phyloP scores from a whole-genome alignment of 2,797 vertebrate species.

The Danio choprae region DNA sequence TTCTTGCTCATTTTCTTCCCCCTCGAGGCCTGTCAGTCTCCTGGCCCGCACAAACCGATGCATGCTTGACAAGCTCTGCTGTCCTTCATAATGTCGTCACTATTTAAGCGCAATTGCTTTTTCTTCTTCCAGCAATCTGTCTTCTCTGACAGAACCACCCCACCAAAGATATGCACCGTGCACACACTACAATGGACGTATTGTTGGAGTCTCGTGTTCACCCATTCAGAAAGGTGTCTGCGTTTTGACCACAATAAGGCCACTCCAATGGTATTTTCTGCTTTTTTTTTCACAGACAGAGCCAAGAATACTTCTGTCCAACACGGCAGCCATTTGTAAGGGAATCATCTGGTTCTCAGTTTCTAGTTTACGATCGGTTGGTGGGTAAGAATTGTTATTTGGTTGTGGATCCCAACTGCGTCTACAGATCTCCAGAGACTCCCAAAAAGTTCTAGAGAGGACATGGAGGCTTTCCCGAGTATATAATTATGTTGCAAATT shows the following conservation, averaged over 20 bases:
- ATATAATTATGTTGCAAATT: constrained; percentile 82
- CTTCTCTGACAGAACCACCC: constrained; percentile 48
- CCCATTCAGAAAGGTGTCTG: constrained; percentile 55
- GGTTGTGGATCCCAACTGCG: constrained; percentile 73
- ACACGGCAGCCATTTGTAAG: constrained; percentile 50
- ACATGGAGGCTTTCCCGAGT: constrained; percentile 73
- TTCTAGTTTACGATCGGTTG: constrained; percentile 75
- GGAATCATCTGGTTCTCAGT: constrained; percentile 62
- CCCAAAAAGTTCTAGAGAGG: constrained; percentile 71
- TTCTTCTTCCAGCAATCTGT: constrained; percentile 54
- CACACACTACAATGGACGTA: constrained; percentile 52
- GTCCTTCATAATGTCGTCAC: constrained; percentile 50
- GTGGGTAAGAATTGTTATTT: constrained; percentile 78
- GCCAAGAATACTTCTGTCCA: constrained; percentile 67
- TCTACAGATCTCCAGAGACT: constrained; percentile 69
- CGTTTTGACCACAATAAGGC: constrained; percentile 57
- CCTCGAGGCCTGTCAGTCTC: constrained; percentile 10
- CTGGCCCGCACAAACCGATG: constrained; percentile 32
- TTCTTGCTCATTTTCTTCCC: background rate
- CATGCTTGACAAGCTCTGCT: constrained; percentile 51
- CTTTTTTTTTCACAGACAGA: constrained; percentile 53
- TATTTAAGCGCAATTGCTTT: constrained; percentile 48
- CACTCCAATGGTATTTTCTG: constrained; percentile 54
- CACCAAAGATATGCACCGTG: constrained; percentile 54
- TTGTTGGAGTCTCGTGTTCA: constrained; percentile 55